Base-by-base conservation (phyloP, 2,797 vertebrate species). In the Lepidocolaptes lacrymiger region DNA sequence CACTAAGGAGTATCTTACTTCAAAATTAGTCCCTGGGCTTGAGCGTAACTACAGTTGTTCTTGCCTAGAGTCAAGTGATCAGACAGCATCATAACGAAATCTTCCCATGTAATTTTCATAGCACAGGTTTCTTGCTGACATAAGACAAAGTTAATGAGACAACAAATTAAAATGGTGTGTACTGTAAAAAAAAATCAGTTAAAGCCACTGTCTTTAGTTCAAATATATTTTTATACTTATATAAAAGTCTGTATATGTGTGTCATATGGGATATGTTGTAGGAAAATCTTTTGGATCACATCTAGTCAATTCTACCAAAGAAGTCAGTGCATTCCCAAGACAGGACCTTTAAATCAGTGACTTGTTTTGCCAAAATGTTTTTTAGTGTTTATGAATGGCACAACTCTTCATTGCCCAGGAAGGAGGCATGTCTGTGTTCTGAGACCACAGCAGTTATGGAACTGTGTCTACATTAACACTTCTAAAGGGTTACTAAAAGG, bases 91-190 rank as follows among this genome's bases (percentile, higher is more conserved):
- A 36, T 21, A 19, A 46, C 10, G 64, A 80, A 78, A 62, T 9
- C 3, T 56, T 77, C 22, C 4, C 4, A 18, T 24, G 20, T 2
- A 63, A 6, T 34, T 88, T 91, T 80, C 41, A 62, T 28, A 51
- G 7, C 12, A n/a, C 0, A 0, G 1, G 1, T 55, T 23, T 51
- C 72, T 75, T 92, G 10, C 51, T 73, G 36, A 51, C 16, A 22
- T 34, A 79, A 67, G 37, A 23, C 9, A 55, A 62, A 68, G 5
- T 16, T 68, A 77, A 44, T 26, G 27, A 85, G 7, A 62, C 3
- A 56, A n/a, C 28, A 75, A 58, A 54, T 10, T 26, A 76, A 63
- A 39, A 48, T 7, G 61, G 0, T 1, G 0, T 34, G 6, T 17
- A 22, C 5, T 17, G 7, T 15, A 22, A 58, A 81, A 59, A 37